Percentiles rank a stretch among this genome's conserved stretches.
These are phyloP conservation scores for Vidua chalybeata DNA, from an alignment of 2,113 vertebrate species.

Conservation along the genomic window DNA sequence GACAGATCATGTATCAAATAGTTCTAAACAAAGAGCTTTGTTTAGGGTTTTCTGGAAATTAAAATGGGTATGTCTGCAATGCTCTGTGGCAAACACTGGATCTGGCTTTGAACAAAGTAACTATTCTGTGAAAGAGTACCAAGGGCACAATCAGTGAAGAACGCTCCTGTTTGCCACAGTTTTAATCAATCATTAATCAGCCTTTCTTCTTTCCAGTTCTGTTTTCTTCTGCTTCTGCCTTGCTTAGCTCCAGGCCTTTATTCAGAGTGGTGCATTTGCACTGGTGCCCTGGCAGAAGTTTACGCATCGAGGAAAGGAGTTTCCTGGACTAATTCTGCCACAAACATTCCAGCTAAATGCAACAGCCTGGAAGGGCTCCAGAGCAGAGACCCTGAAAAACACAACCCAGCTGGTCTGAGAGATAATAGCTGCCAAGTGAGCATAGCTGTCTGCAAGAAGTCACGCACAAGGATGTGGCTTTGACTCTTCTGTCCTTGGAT, in stretches of 20 bases:
- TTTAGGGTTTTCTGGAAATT: background rate
- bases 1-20: background rate
- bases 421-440: slow-evolving; percentile 19
- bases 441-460: background rate
- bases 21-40: background rate
- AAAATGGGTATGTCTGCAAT: background rate
- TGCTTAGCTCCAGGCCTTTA: background rate
- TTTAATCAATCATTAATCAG: background rate
- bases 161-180: background rate
- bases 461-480: background rate
- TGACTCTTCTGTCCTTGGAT: background rate
- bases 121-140: background rate
- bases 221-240: background rate
- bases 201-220: background rate
- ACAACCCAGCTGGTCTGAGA: slow-evolving; percentile 36
- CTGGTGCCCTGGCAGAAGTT: background rate
- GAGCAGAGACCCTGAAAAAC: slow-evolving; percentile 43
- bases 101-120: background rate
- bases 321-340: background rate
- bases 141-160: background rate
- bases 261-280: background rate
- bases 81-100: background rate
- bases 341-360: background rate
- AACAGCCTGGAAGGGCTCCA: slow-evolving; percentile 4
- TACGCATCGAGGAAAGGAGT: background rate